These are phyloP conservation scores for Dryobota labecula DNA, from an alignment of 2,888 invertebrate genomes.

Conservation along the genomic window DNA sequence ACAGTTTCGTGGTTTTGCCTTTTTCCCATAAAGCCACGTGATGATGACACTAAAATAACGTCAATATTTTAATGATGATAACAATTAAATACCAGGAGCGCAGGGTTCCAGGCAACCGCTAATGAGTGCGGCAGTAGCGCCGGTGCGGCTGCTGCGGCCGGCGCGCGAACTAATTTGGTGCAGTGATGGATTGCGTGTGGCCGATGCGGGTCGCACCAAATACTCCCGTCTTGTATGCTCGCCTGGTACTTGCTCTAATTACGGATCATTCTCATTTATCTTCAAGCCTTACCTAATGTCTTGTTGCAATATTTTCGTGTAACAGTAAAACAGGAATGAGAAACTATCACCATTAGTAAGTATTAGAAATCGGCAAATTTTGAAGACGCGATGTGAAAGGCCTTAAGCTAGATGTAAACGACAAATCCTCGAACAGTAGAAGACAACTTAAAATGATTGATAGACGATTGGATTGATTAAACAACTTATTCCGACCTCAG, in stretches of 20 bases:
- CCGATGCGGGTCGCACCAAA: conserved; percentile 68
- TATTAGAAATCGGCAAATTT: background rate
- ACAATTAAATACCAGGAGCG: conserved; percentile 75
- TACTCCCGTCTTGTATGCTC: conserved; percentile 70
- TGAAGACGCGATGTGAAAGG: background rate
- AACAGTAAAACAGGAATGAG: background rate
- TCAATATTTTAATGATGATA: conserved; percentile 69
- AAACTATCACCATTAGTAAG: conserved; percentile 15
- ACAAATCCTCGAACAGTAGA: conserved; percentile 3
- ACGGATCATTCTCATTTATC: conserved; percentile 64
- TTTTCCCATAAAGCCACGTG: conserved; percentile 29
- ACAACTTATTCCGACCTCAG: conserved; percentile 22
- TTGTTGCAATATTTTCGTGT: conserved; percentile 36
- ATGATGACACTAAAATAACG: conserved; percentile 49
- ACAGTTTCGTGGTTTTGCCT: background rate
- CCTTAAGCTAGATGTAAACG: background rate
- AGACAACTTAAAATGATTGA: conserved; percentile 28
- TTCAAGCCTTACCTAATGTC: conserved; percentile 28
- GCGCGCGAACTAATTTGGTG: conserved; percentile 85
- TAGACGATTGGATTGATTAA: conserved; percentile 30
- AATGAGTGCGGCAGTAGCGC: conserved; percentile 88
- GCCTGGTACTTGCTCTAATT: conserved; percentile 71
- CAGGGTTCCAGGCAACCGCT: conserved; percentile 81
- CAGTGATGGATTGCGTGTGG: conserved; percentile 84
- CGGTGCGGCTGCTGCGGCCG: conserved; percentile 81